These are phyloP conservation scores for Ambastaia sidthimunki DNA, from an alignment of 2,797 vertebrate genomes.

Conservation along the genomic window DNA sequence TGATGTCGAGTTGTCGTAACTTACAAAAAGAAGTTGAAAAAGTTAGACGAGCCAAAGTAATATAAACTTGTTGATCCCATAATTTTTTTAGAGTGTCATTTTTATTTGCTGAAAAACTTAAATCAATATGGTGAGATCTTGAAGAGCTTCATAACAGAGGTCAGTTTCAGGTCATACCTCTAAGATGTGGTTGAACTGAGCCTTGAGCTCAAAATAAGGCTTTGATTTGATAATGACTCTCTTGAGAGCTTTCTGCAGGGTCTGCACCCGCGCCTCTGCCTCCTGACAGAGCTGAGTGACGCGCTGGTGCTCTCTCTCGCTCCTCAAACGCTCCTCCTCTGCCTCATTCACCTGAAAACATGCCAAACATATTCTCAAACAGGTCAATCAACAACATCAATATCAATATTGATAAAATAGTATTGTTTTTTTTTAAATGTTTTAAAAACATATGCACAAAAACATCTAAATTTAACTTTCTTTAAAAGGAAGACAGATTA, in stretches of 20 bases:
- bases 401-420: no score
- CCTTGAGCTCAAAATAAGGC: constrained; percentile 92
- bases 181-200: constrained; percentile 89
- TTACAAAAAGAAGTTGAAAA: no score
- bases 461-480: no score
- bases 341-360: constrained; percentile 87
- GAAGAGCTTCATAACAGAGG: constrained; percentile 12
- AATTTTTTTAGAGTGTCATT: background rate
- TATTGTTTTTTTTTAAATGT: no score
- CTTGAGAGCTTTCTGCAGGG: constrained; percentile 86
- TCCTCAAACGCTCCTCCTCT: constrained; percentile 89
- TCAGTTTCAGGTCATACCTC: constrained; percentile 76
- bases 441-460: no score
- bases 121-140: constrained; percentile 33
- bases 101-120: constrained; percentile 29
- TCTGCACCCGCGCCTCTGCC: constrained; percentile 87
- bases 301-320: constrained; percentile 90
- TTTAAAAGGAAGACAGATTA: no score
- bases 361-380: background rate
- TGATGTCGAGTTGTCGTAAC: no score
- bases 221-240: constrained; percentile 90
- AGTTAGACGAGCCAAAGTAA: no score
- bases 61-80: no score
- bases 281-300: constrained; percentile 90
- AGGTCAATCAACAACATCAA: no score